Evolutionary conservation across 23 tunicate genomes (phyloP).

Genomic region (Trididemnum clinides): DNA sequence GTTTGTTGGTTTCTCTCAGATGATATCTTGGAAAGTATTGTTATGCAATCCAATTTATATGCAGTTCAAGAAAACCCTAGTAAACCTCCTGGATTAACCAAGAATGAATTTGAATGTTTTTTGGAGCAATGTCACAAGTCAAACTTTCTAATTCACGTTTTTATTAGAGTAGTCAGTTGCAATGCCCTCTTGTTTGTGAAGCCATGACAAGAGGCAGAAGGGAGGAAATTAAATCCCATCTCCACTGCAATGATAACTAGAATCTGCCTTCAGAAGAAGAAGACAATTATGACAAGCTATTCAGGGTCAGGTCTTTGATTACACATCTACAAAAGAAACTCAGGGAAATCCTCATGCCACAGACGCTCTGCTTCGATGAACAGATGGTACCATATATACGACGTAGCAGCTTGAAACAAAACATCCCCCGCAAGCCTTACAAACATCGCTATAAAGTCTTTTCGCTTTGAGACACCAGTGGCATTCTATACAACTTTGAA

Average conservation of each 20-base stretch:
- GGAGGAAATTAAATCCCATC: background rate
- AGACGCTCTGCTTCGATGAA: conserved; percentile 1
- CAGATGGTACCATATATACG: conserved; percentile 23
- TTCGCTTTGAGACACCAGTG: background rate
- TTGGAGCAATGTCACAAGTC: background rate
- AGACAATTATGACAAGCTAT: background rate
- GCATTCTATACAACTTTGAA: conserved; percentile 1
- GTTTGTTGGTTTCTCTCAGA: no score
- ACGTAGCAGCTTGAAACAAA: background rate
- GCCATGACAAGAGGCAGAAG: background rate
- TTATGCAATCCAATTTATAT: background rate
- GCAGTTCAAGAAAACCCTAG: background rate
- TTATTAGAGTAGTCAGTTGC: background rate
- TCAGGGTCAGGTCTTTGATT: background rate
- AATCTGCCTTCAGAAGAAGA: background rate
- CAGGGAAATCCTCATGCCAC: background rate
- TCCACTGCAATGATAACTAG: background rate
- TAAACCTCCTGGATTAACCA: background rate
- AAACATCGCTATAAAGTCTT: conserved; percentile 11
- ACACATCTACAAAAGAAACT: background rate
- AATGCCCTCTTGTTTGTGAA: background rate
- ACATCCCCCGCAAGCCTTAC: conserved; percentile 23
- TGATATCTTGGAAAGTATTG: background rate
- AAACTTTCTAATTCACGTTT: background rate
- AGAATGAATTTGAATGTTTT: background rate